Evolutionary conservation across 2,113 vertebrate genomes (phyloP), one percentile per base, ranked within the genome.

Genomic region (Acanthochromis polyacanthus): DNA sequence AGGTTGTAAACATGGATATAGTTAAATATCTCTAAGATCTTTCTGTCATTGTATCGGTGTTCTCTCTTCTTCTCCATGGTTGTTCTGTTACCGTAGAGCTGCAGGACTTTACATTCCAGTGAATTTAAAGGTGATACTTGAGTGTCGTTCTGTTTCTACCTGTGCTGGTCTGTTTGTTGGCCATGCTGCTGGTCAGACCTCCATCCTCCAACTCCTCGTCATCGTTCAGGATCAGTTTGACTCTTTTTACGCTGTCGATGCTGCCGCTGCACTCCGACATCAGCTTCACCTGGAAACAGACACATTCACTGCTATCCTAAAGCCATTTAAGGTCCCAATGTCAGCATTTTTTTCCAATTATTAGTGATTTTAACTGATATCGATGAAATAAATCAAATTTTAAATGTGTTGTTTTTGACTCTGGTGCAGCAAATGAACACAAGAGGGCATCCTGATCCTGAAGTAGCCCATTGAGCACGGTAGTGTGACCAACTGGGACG

Each of bases 401-500:
- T 10, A 36, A 36, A 36, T 9, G 5, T 7, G 32, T 36, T 9
- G 32, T 36, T 36, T 36, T 8, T 30, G 30, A 2, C 32, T 36
- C 32, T 36, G 32, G 7, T 36, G 5, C 32, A 2, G 32, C 32
- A 9, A 36, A 9, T 36, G 6, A 9, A 36, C 32, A n/a, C 95
- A 99, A 99, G 95, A 97, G 98, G 63, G 98, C 90, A 99, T 99
- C 93, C 94, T 99, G 92, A 99, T 98, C 76, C 95, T 99, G 84
- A 99, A 99, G 92, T 99, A 99, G 86, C 98, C 98, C 55, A 99
- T 99, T 2, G 98, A 99, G 90, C 98, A 99, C 22, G 98, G 98
- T 62, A 99, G 99, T 56, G 94, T 99, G 86, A 99, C 98, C 90
- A 99, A 99, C 95, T 99, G 98, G 98, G 98, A 99, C 58, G 98